Base-by-base conservation (phyloP, 2,888 invertebrate species). In the Amphiduros pacificus region DNA sequence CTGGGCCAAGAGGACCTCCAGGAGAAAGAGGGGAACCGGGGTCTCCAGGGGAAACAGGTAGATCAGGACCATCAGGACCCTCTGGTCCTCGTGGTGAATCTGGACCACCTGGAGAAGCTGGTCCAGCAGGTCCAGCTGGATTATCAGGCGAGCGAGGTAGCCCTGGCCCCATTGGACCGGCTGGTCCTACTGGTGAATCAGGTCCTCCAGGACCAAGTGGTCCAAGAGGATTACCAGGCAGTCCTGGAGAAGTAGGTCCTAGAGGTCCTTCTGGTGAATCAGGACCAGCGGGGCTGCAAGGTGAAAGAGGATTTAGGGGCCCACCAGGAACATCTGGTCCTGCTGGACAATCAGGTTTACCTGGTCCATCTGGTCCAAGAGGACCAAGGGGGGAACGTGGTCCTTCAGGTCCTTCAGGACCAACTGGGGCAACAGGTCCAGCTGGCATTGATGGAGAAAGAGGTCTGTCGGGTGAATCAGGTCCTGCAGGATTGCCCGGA, bases 11-110 rank as follows among this genome's bases (percentile, higher is more conserved):
- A 14, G 66, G 62, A 31, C 54, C 55, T 26, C 40, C 60, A 24
- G 69, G 69, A 27, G 60, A 26, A 27, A 1, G 51, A 27, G 57
- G 53, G 26, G 28, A 27, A 24, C 11, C 58, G 0, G 67, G 67
- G 2, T 24, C 36, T n/a, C 17, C 44, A n/a, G 91, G 91, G 2
- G 74, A 86, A 55, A 87, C 87, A 83, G 91, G 91, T 17, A 85
- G 88, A 63, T 85, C 87, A 0, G 91, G 91, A 20, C 78, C 85
- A 1, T 85, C 90, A 56, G 65, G 65, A 27, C 48, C 28, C 40
- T 31, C 44, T n/a, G 65, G 65, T 11, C 44, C 32, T 2, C 48
- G 55, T 27, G 63, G 63, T 2, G 28, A 40, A 6, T n/a, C 50
- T 31, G 63, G 69, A 62, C 44, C 20, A 20, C 40, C 36, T 65